phyloP scores from a whole-genome alignment of 2,797 vertebrate genomes.

The Otus scops region DNA sequence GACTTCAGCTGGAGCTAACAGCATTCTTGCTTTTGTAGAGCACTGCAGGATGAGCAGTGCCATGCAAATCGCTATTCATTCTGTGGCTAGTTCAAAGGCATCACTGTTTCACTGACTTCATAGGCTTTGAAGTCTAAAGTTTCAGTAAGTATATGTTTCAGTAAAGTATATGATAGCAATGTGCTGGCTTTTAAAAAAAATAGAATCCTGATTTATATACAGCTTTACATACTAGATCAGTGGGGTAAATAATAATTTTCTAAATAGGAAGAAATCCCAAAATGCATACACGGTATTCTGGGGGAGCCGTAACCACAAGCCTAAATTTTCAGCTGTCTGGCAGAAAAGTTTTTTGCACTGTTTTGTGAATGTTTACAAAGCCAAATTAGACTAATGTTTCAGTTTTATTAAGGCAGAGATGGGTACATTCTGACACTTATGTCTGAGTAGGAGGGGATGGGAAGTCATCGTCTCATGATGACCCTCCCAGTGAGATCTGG shows the following conservation, averaged over 20 bases:
- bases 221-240: background rate
- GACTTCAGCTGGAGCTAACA: background rate
- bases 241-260: background rate
- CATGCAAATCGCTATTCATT: background rate
- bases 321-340: background rate
- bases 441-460: background rate
- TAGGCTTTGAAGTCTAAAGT: background rate
- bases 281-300: too few species aligned
- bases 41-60: background rate
- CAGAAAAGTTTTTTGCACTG: background rate
- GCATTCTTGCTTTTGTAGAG: background rate
- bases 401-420: background rate
- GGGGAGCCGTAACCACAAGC: background rate
- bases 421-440: background rate
- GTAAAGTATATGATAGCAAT: background rate
- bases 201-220: background rate
- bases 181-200: background rate
- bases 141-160: background rate
- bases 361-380: background rate
- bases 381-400: background rate
- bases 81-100: background rate
- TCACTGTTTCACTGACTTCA: background rate
- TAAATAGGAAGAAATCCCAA: background rate
- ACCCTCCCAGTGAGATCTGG: background rate
- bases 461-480: background rate